Conservation (phyloP, 37 sponge, comb jelly and placozoan species). For the Agelas oroides region DNA sequence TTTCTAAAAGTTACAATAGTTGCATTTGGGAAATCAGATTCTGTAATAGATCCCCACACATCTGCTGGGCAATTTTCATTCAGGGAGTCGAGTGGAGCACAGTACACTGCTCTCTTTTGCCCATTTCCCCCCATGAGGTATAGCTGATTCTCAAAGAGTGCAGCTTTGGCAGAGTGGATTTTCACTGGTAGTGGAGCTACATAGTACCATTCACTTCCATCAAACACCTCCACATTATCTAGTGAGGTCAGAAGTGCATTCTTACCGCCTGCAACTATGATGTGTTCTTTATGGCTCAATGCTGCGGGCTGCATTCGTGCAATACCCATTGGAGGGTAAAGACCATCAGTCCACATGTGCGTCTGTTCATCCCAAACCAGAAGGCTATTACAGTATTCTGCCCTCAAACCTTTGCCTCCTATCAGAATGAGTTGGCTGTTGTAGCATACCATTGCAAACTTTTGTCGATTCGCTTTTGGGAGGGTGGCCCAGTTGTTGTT, state of each 20-base stretch:
- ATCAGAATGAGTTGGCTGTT: too few relatives aligned
- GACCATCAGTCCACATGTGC: background rate
- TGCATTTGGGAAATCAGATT: too few relatives aligned
- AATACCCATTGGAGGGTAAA: background rate
- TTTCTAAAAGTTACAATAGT: too few relatives aligned
- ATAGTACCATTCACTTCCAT: background rate
- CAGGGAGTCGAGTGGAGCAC: slow-evolving; percentile 6
- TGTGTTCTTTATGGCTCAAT: background rate
- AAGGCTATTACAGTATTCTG: too few relatives aligned
- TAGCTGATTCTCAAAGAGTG: background rate
- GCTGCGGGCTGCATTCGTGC: slow-evolving; percentile 24
- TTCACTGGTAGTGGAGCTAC: background rate
- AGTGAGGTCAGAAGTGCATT: background rate
- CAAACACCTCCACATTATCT: slow-evolving; percentile 11
- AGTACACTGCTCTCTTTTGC: background rate
- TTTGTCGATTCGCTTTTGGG: too few relatives aligned
- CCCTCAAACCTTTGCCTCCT: too few relatives aligned
- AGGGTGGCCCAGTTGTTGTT: too few relatives aligned
- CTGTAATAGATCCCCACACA: too few relatives aligned
- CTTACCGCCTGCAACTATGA: slow-evolving; percentile 11
- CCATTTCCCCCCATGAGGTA: slow-evolving; percentile 6
- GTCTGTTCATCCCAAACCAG: too few relatives aligned
- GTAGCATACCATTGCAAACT: too few relatives aligned
- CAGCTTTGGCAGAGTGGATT: background rate
- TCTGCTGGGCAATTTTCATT: too few relatives aligned